Evolutionary conservation across 1,140 invertebrate genomes (phyloP).

Genomic region (Lasioglossum baleicum): DNA sequence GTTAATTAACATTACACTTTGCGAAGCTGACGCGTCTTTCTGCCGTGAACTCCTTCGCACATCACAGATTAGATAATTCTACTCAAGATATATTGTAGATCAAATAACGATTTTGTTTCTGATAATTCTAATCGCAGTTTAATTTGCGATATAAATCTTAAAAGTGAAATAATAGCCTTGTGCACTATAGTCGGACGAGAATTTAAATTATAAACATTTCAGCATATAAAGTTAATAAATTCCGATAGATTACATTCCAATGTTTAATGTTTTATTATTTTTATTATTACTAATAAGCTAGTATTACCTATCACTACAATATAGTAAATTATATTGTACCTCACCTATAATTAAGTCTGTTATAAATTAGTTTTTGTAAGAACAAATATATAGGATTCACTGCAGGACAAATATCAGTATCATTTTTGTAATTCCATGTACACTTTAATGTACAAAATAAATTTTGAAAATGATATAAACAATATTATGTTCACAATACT

Average conservation of each 20-base stretch:
- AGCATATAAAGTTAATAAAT: background rate
- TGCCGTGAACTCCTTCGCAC: background rate
- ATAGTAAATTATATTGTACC: background rate
- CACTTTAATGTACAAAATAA: background rate
- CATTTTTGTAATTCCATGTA: background rate
- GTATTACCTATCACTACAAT: background rate
- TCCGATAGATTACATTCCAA: background rate
- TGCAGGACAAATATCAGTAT: background rate
- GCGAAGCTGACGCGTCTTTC: background rate
- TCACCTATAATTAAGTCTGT: background rate
- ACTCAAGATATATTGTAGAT: background rate
- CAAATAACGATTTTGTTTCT: constrained; percentile 4
- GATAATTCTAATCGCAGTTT: constrained; percentile 3
- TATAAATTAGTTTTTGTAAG: background rate
- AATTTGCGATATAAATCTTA: background rate
- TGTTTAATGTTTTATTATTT: background rate
- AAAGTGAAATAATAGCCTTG: background rate
- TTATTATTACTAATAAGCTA: background rate
- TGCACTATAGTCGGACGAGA: background rate
- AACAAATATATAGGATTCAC: too few relatives aligned
- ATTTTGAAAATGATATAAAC: background rate
- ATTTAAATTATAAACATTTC: background rate
- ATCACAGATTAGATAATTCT: background rate
- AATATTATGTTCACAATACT: background rate
- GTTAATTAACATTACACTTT: background rate